Base-by-base conservation (phyloP, 2,113 vertebrate genomes). In the Leucopsar rothschildi region DNA sequence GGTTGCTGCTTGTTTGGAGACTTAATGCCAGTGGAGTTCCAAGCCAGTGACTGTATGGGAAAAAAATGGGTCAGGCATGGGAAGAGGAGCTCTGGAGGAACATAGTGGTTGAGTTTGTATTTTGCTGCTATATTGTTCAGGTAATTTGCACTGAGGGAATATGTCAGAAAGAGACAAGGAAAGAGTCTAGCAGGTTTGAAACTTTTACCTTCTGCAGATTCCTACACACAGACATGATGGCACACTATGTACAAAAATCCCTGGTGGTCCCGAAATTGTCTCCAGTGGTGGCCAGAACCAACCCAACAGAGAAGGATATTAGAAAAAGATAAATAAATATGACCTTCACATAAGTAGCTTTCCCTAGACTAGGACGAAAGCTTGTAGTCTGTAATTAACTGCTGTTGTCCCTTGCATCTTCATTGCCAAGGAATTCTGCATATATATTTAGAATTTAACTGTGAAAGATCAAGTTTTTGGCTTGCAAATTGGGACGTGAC, bases 41-140 rank as follows among this genome's bases (percentile, higher is more conserved):
- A 68, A 29, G 40, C 16, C 27, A 66, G 17, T 0, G 4, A 11
- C 42, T 79, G 8, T 29, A 9, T 39, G 31, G 68, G 49, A 84
- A 75, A 75, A 5, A 22, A 61, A 27, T 11, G 24, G 70, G n/a
- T 64, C 57, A 23, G 5, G 31, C 12, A 9, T 63, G 42, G 55
- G 40, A 68, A 78, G 35, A 22, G n/a, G 27, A 78, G 7, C 3
- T 13, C 37, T 42, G 18, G 31, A 68, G 53, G 39, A 84, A 52
- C 0, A 0, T 7, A 20, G 7, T 9, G 33, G 18, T 2, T 72
- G 27, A 31, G 29, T 50, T 70, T 90, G 16, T 28, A 3, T 24
- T 71, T 80, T 90, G 28, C 35, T 61, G 28, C 24, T 49, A 47
- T 50, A 15, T 14, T 68, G 25, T 53, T 69, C 39, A 47, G 42